Evolutionary conservation across 1,140 invertebrate genomes (phyloP), one percentile per base, ranked within the genome.

Genomic region (Drosophila nigromelanica): DNA sequence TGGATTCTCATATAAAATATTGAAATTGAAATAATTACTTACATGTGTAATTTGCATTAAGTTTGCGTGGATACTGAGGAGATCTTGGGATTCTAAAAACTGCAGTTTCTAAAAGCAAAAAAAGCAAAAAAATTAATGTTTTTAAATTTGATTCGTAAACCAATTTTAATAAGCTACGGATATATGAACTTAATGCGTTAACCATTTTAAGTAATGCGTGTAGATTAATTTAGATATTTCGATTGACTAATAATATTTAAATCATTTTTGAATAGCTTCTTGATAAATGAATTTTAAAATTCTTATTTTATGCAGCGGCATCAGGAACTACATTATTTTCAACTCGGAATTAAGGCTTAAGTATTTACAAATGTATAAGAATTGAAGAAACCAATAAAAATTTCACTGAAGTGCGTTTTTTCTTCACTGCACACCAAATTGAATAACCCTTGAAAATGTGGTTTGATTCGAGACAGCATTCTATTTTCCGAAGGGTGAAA

Each of bases 1-100:
- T 27, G 3, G 24, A 27, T 0, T 2, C 5, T 27, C 24, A 27
- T 27, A 5, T 27, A 27, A 2, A 27, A 3, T 27, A 2, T n/a
- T n/a, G n/a, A 1, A 27, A 27, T 6, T 27, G 21, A 21, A 1
- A 24, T 8, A 6, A 37, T 8, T 63, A 80, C 79, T 74, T 48
- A 81, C 73, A 80, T 80, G 71, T 80, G 52, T 80, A 80, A 81
- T 80, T 77, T 80, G 69, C 78, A 80, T 80, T 73, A 54, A 67
- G 39, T 61, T 51, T 69, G 33, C 50, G 54, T 69, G 78, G 62
- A 67, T 62, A 54, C 55, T 52, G 24, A 24, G 50, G 71, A 81
- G 61, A 70, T 69, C 40, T 48, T 55, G 43, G 62, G 60, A 64
- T 61, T 80, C 78, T 63, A 68, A 79, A 51, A 56, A 60, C 60